These are phyloP conservation scores for Leptura quadrifasciata DNA, from an alignment of 2,888 invertebrate species.

Conservation along the genomic window DNA sequence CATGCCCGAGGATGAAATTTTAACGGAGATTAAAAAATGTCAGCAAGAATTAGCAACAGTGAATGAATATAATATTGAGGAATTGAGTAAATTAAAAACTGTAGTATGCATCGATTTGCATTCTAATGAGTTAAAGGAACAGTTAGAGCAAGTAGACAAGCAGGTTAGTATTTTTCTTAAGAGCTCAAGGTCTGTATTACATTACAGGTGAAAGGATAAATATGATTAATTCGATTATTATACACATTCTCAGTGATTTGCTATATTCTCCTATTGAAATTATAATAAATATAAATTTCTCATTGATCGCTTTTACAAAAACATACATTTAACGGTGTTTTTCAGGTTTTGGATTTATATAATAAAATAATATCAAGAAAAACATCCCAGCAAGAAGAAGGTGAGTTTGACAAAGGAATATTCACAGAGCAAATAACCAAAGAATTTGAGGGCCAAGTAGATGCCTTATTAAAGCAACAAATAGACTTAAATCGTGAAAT, in stretches of 20 bases:
- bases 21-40: conserved; percentile 90
- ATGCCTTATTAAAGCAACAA: conserved; percentile 69
- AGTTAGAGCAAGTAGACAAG: conserved; percentile 70
- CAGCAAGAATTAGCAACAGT: conserved; percentile 87
- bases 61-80: conserved; percentile 83
- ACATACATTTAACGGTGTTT: conserved; percentile 27
- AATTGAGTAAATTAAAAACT: conserved; percentile 68
- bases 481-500: conserved; percentile 60
- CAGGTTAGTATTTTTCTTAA: conserved; percentile 59
- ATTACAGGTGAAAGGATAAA: neutral
- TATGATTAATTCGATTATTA: neutral
- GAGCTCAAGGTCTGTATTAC: neutral
- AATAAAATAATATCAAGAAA: conserved; percentile 90
- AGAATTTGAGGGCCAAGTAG: conserved; percentile 68
- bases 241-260: neutral
- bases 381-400: conserved; percentile 79
- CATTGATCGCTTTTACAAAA: too few relatives aligned
- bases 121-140: conserved; percentile 69
- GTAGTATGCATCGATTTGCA: conserved; percentile 68
- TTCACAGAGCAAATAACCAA: conserved; percentile 63
- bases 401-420: conserved; percentile 63
- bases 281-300: too few relatives aligned
- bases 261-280: too few relatives aligned
- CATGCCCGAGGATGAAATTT: conserved; percentile 89
- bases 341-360: conserved; percentile 86